Evolutionary conservation across 2,888 invertebrate species (phyloP).

Genomic region (Bugula neritina): DNA sequence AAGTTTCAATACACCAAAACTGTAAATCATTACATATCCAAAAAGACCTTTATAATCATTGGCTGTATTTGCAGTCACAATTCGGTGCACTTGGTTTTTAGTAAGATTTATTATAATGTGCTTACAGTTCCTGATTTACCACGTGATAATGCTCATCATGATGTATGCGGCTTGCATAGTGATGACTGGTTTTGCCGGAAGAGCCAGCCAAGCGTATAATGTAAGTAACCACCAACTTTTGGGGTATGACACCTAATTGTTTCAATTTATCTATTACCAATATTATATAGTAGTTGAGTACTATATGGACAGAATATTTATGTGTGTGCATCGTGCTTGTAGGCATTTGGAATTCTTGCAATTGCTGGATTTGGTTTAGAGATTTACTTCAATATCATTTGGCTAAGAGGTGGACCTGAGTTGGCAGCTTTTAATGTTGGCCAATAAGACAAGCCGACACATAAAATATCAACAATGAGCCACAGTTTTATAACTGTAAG

Average conservation of each 20-base stretch:
- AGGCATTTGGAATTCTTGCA: conserved; percentile 20
- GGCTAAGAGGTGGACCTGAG: conserved; percentile 26
- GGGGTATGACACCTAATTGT: neutral
- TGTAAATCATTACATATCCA: too few species aligned
- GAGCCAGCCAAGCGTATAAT: neutral
- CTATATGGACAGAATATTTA: too few species aligned
- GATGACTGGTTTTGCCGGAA: neutral
- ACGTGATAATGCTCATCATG: neutral
- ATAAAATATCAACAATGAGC: too few species aligned
- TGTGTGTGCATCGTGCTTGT: too few species aligned
- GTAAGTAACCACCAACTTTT: neutral
- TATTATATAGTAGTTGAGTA: too few species aligned
- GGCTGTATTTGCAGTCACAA: too few species aligned
- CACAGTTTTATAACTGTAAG: too few species aligned
- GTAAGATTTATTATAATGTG: neutral
- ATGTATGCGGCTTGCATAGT: conserved; percentile 20
- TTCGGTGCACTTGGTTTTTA: too few species aligned
- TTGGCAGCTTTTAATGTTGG: conserved; percentile 17
- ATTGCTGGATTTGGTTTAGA: conserved; percentile 1
- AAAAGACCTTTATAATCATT: too few species aligned
- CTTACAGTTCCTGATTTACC: conserved; percentile 3
- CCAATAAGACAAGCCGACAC: too few species aligned
- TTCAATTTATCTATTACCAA: too few species aligned
- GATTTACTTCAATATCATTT: conserved; percentile 26
- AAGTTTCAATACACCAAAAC: too few species aligned